Evolutionary conservation across 2,797 vertebrate genomes (phyloP), one percentile per base, ranked within the genome.

Genomic region (Chrysolophus pictus): DNA sequence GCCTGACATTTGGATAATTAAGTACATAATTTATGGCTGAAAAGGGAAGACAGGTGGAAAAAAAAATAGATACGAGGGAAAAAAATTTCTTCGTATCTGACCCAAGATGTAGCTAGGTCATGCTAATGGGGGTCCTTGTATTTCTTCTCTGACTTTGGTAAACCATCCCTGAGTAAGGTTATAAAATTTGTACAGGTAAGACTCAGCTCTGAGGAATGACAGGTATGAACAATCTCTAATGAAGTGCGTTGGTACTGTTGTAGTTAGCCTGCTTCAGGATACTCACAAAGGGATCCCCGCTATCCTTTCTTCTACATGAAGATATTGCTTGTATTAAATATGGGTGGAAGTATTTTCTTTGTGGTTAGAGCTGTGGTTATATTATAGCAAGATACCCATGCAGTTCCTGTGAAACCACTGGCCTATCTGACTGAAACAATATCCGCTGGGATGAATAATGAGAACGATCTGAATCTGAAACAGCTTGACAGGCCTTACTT

Each of bases 1-100:
- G 47, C 73, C 67, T 95, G 89, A 90, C 80, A 89, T 89, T 83
- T 94, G 87, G 79, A 91, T 94, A 92, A 93, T 96, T 88, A 96
- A 91, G 51, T 79, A 73, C 31, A n/a, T 86, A 89, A 95, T 88
- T 87, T 94, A 91, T 81, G 73, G 62, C 49, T 88, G 85, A 92
- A 91, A 92, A 76, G 26, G 24, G 70, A 90, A n/a, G 58, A 9
- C 28, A 14, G 7, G 1, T 12, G 8, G 18, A 55, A 55, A 53
- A 47, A 49, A 55, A 55, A 55, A 55, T 29, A 53, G 28, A 29
- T 53, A 31, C 10, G 6, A 53, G 51, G 28, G 6, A 31, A 31
- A 53, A 53, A 53, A 18, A 18, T 17, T 28, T 55, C 23, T 33
- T 91, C 17, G 18, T 49, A 41, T 92, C 37, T 95, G 67, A 78